Base-by-base conservation (phyloP, 1,140 invertebrate genomes). In the Idris sp. region DNA sequence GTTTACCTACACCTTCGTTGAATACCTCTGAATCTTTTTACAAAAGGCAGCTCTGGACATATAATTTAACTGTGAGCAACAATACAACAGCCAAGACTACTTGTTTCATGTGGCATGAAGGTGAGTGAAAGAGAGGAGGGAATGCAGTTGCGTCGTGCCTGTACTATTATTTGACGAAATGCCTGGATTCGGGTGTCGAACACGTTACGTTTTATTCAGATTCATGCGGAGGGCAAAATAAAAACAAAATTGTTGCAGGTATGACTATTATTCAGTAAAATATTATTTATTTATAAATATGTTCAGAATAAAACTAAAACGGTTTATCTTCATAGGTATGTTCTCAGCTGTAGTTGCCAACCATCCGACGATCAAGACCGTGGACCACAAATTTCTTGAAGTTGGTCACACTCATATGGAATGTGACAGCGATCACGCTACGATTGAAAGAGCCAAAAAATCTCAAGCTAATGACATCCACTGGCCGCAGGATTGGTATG, bases 91-190 rank as follows among this genome's bases (percentile, higher is more conserved):
- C 0, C 14, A 2, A 28, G 1, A 56, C 62, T 33, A 56, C 36
- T 19, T 79, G 78, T 25, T 83, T 76, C 49, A 82, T 86, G 77
- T 84, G 84, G 80, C 44, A 82, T 38, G 83, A 86, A 68, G 51
- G 56, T 36, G 26, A 62, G 38, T 76, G 62, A 11, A 77, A 46
- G 6, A 69, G 81, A 58, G 79, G 82, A 19, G 80, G 65, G 2
- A 77, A 78, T 56, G 67, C 80, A 44, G 77, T 79, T 30, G 59
- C 75, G 8, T 81, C 76, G 31, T 83, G 81, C 48, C 18, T 82
- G 13, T 64, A 67, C 15, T 5, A 79, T 8, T 76, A 72, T 54
- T 11, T 81, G 13, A 49, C 58, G 1, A 58, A 62, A n/a, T n/a
- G n/a, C 14, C 22, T 79, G 13, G 13, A 35, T 59, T 0, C 40